phyloP scores from a whole-genome alignment of 2,888 invertebrate genomes.

The Nomada ferruginata region DNA sequence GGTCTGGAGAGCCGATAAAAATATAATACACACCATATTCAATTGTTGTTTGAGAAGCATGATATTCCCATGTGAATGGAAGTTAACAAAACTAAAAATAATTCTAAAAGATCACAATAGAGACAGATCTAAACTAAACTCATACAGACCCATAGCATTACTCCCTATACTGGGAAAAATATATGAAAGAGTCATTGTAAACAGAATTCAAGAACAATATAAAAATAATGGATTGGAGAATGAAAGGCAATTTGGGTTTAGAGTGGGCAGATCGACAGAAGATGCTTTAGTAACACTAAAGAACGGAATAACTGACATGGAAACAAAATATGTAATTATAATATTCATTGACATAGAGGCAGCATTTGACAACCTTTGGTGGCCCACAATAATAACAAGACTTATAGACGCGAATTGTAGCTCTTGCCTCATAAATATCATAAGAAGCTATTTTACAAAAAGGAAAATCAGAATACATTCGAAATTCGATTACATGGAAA shows the following conservation, averaged over 20 bases:
- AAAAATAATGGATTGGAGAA: not conserved
- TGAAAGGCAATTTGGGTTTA: constrained; percentile 4
- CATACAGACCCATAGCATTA: not conserved
- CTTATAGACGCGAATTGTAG: not conserved
- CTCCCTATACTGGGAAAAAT: not conserved
- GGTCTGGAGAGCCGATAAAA: not conserved
- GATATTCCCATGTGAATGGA: constrained; percentile 17
- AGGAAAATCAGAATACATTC: not conserved
- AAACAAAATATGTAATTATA: not conserved
- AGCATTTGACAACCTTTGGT: not conserved
- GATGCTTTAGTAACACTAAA: not conserved
- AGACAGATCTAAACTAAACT: not conserved
- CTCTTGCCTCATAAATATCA: not conserved
- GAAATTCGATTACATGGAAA: not conserved
- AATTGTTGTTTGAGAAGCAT: not conserved
- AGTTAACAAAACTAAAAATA: not conserved
- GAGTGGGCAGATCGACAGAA: not conserved
- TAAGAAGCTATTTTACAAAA: not conserved
- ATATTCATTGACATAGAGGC: not conserved
- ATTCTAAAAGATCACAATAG: constrained; percentile 4
- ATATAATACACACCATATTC: not conserved
- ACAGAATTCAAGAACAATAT: not conserved
- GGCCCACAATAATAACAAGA: too few species aligned
- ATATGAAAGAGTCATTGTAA: not conserved
- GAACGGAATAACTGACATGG: not conserved